Percentiles rank a stretch among this genome's conserved stretches.
These are phyloP conservation scores for Chaetura pelagica DNA, from an alignment of 2,113 vertebrate species.

Conservation along the genomic window DNA sequence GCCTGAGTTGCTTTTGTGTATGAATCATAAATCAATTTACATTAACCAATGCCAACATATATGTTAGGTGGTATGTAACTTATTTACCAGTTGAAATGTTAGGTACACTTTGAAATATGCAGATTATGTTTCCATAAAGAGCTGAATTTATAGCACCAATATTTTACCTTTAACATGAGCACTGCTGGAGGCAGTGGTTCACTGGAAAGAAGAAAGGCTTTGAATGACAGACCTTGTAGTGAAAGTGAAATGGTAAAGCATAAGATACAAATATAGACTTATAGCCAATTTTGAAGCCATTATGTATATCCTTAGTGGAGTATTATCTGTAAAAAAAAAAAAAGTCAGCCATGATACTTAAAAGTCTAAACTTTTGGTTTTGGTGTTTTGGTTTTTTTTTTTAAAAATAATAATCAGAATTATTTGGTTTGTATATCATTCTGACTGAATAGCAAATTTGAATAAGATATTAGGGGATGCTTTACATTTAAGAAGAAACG, in stretches of 20 bases:
- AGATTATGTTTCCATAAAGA: constrained; percentile 55
- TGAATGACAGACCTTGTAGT: constrained; percentile 1
- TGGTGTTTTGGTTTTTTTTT: not conserved
- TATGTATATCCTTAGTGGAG: not conserved
- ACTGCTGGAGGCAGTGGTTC: constrained; percentile 37
- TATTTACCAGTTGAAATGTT: constrained; percentile 57
- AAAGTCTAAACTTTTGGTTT: not conserved
- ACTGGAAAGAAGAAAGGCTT: not conserved
- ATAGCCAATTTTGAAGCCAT: constrained; percentile 20
- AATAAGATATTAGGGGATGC: not conserved
- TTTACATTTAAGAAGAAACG: constrained; percentile 15
- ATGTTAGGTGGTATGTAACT: constrained; percentile 26
- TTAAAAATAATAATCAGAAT: no score
- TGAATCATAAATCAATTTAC: constrained; percentile 48
- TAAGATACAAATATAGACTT: constrained; percentile 15
- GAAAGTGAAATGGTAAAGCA: constrained; percentile 28
- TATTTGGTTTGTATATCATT: constrained; percentile 41
- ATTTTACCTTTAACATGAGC: constrained; percentile 51
- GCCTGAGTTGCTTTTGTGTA: constrained; percentile 34
- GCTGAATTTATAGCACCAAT: constrained; percentile 70
- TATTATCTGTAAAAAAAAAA: not conserved
- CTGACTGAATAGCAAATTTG: constrained; percentile 45
- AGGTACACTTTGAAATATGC: constrained; percentile 55
- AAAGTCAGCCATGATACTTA: not conserved
- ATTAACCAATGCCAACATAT: constrained; percentile 36